Evolutionary conservation across 2,797 vertebrate genomes (phyloP), one percentile per base, ranked within the genome.

Genomic region (Fistularia commersonii): DNA sequence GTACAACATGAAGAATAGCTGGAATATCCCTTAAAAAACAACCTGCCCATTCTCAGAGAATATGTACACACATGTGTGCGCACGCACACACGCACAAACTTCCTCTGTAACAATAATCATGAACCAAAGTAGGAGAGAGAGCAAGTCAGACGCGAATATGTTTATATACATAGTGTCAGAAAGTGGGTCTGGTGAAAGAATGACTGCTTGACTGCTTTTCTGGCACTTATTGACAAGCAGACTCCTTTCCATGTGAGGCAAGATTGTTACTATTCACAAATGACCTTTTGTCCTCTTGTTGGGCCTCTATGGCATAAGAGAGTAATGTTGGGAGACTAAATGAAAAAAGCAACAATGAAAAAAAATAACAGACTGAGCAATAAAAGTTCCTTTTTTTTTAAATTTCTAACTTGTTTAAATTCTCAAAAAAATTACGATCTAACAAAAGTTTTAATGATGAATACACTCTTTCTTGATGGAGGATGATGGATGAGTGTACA

Each of bases 261-360:
- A 76, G 75, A 73, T 33, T 87, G 83, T 85, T 41, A 53, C 44
- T 63, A 47, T 44, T 60, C 4, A 88, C 81, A 87, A 87, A 57
- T 48, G 69, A 72, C 41, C 70, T 65, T 66, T 88, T 86, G 83
- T 88, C 82, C 52, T 53, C 45, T 6, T 8, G 32, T 67, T 9
- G 8, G 48, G 63, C 45, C 4, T 42, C 11, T 61, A 76, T 36
- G 35, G 35, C 35, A 36, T 8, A 36, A 36, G 35, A 31, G 13
- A 49, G 14, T 11, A 9, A 46, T n/a, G 8, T 45, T 8, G 11
- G 9, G 1, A 37, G 35, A 23, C 11, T 10, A 40, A 10, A 43
- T 38, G 23, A 47, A 32, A 7, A 51, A 37, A 45, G 10, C 1
- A 4, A 8, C 8, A 12, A 32, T 46, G 11, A 46, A 14, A 46